Percentiles rank a stretch among this genome's conserved stretches.
Evolutionary conservation across 2,888 invertebrate species (phyloP).

Genomic region (Allygus modestus): DNA sequence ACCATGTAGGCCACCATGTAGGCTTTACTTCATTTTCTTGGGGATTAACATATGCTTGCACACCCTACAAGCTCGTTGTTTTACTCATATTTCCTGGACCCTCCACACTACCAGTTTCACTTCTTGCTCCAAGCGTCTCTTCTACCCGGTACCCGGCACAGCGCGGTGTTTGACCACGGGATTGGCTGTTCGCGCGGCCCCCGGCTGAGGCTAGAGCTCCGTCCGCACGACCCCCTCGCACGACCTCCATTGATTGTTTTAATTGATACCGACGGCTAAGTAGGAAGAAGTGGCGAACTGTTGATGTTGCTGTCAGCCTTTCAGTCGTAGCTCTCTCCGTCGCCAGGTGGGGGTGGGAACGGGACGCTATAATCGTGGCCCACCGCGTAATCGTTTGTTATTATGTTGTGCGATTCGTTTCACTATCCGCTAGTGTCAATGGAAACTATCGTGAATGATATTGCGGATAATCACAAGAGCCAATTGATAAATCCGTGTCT

Average conservation of each 20-base stretch:
- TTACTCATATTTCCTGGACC: no score
- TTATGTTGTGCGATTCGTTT: neutral
- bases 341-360: neutral
- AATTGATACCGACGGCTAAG: slow-evolving; percentile 54
- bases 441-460: neutral
- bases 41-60: no score
- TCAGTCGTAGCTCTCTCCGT: slow-evolving; percentile 35
- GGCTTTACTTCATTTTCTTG: no score
- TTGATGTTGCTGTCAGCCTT: slow-evolving; percentile 53
- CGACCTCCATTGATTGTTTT: slow-evolving; percentile 59
- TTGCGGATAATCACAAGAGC: no score
- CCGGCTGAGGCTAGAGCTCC: neutral
- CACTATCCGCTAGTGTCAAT: neutral
- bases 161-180: neutral
- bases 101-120: no score
- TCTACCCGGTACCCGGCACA: neutral
- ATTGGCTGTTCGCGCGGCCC: neutral
- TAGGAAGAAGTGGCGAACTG: slow-evolving; percentile 43
- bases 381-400: neutral
- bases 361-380: neutral
- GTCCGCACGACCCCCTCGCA: slow-evolving; percentile 36
- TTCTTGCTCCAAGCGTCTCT: no score
- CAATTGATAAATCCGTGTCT: no score
- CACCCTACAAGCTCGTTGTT: no score
- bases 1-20: no score